These are phyloP conservation scores for Seriola aureovittata DNA, from an alignment of 2,113 vertebrate genomes.

Conservation along the genomic window DNA sequence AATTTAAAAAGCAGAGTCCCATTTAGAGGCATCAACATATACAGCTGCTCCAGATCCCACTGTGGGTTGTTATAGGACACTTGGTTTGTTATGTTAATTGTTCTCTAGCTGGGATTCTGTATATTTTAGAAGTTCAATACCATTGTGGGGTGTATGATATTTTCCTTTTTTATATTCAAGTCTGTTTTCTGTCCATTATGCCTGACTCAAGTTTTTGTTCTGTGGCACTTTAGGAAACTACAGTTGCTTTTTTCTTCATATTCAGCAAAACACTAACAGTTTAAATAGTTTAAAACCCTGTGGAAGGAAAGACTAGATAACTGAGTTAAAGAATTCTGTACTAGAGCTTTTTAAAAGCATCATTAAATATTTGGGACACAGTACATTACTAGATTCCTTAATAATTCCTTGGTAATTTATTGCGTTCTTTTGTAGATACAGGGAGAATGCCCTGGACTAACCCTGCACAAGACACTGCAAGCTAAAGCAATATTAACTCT, in stretches of 20 bases:
- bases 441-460: conserved; percentile 2
- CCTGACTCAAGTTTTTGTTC: background rate
- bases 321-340: background rate
- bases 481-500: conserved; percentile 7
- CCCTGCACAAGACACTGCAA: background rate
- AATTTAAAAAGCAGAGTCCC: background rate
- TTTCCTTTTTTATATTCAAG: background rate
- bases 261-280: background rate
- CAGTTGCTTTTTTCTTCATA: background rate
- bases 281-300: background rate
- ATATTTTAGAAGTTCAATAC: background rate
- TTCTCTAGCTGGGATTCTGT: background rate
- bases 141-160: background rate
- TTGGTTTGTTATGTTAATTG: background rate
- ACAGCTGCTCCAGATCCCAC: background rate
- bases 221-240: conserved; percentile 19
- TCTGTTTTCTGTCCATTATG: background rate
- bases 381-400: background rate
- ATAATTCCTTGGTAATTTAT: background rate
- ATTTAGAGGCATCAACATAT: background rate
- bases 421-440: background rate
- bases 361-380: background rate
- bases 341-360: background rate
- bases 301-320: background rate
- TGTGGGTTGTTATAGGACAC: background rate